These are phyloP conservation scores for Drosophila elegans DNA, from an alignment of 1,140 invertebrate species.

Conservation along the genomic window DNA sequence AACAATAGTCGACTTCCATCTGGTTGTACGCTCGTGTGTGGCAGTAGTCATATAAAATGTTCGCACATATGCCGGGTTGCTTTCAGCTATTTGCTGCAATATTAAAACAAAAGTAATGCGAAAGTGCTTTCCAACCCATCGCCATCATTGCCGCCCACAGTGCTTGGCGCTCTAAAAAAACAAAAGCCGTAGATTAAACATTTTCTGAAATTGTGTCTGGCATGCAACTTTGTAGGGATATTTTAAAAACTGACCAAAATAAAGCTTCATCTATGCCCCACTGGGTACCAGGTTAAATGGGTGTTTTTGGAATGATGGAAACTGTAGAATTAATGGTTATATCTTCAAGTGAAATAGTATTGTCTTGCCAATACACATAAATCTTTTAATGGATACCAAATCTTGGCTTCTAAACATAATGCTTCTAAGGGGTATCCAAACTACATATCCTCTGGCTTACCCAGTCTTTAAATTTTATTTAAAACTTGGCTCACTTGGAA, in stretches of 20 bases:
- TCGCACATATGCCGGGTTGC: constrained; percentile 74
- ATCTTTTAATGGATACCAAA: not conserved
- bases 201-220: constrained; percentile 39
- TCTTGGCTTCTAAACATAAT: too few relatives aligned
- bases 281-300: not conserved
- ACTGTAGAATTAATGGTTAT: too few relatives aligned
- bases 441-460: too few relatives aligned
- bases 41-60: constrained; percentile 65
- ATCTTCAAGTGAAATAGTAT: too few relatives aligned
- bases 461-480: too few relatives aligned
- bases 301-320: not conserved
- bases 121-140: constrained; percentile 53
- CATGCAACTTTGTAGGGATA: constrained; percentile 36
- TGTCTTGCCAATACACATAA: not conserved
- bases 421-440: too few relatives aligned
- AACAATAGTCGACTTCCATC: constrained; percentile 66
- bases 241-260: constrained; percentile 44
- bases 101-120: constrained; percentile 78
- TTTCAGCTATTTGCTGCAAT: constrained; percentile 69
- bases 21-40: constrained; percentile 27
- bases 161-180: constrained; percentile 2
- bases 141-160: not conserved
- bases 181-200: constrained; percentile 63
- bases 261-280: not conserved
- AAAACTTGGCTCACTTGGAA: too few relatives aligned